Evolutionary conservation across 2,797 vertebrate genomes (phyloP), one percentile per base, ranked within the genome.

Genomic region (Sandelia bainsii): DNA sequence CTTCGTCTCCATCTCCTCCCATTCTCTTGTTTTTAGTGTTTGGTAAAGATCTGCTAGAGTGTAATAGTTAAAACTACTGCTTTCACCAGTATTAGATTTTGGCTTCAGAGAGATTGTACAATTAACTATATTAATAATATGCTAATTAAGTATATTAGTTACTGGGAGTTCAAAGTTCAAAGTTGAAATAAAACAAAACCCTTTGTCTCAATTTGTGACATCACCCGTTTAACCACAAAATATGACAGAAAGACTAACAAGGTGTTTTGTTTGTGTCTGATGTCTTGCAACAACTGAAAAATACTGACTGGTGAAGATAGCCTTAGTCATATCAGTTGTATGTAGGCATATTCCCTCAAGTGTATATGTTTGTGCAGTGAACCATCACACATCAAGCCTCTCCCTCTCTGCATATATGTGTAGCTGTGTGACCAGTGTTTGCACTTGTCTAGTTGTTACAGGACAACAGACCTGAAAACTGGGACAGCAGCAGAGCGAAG

Each of bases 401-500:
- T 76, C 69, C 59, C 71, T 69, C 75, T 53, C 75, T 49, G 69
- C 53, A 23, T 83, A 70, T 86, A 67, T 73, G 83, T 81, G 83
- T 78, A 39, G 57, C 74, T 34, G 64, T 77, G 80, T 86, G 91
- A 90, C 90, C 88, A 83, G 81, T 82, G 90, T 89, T 92, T 92
- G 89, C 90, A 88, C 92, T 93, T 92, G 92, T 93, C 90, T 88
- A 32, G 77, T 90, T 89, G 87, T 89, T 89, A 88, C 89, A 87
- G 87, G 86, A 91, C 88, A 89, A 91, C 87, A 90, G 88, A 92
- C 86, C 88, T 91, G 87, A 87, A 89, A 91, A 88, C 69, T 88
- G 86, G 88, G 89, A 91, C 89, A 89, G 88, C 40, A 46, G 67
- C 57, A 49, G 56, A 50, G 77, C 72, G 66, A 14, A n/a, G 62